Conservation (phyloP, 1,140 invertebrate genomes). For the Apolygus lucorum region DNA sequence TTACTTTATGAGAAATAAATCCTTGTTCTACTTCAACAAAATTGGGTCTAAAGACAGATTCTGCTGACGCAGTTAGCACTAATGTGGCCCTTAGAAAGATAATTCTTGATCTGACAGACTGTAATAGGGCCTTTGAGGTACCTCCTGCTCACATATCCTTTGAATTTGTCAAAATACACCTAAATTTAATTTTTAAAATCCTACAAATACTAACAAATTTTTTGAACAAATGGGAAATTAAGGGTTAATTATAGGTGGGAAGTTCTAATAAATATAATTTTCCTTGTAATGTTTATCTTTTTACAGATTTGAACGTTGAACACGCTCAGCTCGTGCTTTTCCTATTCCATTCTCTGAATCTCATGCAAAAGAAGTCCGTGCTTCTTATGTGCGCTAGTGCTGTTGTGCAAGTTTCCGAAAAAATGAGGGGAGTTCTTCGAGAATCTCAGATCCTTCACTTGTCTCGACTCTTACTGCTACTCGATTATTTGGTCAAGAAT, state of each 20-base stretch:
- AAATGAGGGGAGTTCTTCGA: conserved; percentile 38
- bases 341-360: conserved; percentile 84
- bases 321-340: conserved; percentile 89
- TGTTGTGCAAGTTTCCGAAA: conserved; percentile 49
- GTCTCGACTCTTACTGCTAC: conserved; percentile 73
- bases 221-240: conserved; percentile 12
- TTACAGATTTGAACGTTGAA: conserved; percentile 86
- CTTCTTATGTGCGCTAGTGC: conserved; percentile 67
- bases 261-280: not conserved
- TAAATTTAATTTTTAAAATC: not conserved
- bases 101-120: too few relatives aligned
- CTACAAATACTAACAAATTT: conserved; percentile 8
- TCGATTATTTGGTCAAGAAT: conserved; percentile 93
- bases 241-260: too few relatives aligned
- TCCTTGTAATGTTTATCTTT: conserved; percentile 32
- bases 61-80: too few relatives aligned
- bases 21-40: too few relatives aligned
- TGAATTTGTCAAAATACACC: too few relatives aligned
- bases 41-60: too few relatives aligned
- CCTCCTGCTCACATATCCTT: too few relatives aligned
- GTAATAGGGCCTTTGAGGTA: not conserved
- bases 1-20: too few relatives aligned
- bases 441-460: conserved; percentile 70
- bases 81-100: too few relatives aligned
- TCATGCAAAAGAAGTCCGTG: conserved; percentile 94